These are phyloP conservation scores for Monodelphis domestica DNA, from an alignment of 2,797 vertebrate genomes.

Conservation along the genomic window DNA sequence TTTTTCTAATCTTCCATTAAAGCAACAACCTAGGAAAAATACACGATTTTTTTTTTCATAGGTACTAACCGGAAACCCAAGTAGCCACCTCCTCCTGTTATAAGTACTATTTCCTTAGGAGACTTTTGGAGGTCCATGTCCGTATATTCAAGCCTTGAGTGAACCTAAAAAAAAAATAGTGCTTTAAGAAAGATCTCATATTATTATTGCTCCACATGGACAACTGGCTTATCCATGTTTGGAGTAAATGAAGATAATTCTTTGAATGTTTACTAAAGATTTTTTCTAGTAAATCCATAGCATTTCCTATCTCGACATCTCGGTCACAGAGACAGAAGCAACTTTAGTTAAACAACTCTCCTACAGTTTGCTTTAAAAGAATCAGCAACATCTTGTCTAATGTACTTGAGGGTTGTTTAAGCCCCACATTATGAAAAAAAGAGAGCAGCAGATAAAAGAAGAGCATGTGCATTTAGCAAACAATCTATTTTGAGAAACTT, in stretches of 20 bases:
- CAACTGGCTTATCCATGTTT: accelerated
- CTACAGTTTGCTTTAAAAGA: neutral
- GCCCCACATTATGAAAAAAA: neutral
- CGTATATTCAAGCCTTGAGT: neutral
- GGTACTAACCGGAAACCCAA: slow-evolving; percentile 94
- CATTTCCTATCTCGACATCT: neutral
- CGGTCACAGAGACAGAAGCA: neutral
- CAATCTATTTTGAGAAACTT: neutral
- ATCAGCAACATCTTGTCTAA: neutral
- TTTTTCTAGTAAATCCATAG: neutral
- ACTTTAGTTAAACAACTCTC: neutral
- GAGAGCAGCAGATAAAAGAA: neutral
- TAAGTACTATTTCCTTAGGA: slow-evolving; percentile 83
- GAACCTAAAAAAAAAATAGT: slow-evolving; percentile 66
- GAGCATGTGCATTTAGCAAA: neutral
- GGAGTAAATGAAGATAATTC: neutral
- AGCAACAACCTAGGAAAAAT: slow-evolving; percentile 21
- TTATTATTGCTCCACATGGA: neutral
- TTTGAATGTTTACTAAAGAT: neutral
- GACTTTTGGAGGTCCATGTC: slow-evolving; percentile 74
- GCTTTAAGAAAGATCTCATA: accelerated
- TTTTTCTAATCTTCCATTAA: neutral
- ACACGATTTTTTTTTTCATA: neutral
- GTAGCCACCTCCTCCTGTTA: slow-evolving; percentile 96
- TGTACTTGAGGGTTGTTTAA: neutral